Conservation (phyloP, 2,113 vertebrate species). For the Azemiops feae region DNA sequence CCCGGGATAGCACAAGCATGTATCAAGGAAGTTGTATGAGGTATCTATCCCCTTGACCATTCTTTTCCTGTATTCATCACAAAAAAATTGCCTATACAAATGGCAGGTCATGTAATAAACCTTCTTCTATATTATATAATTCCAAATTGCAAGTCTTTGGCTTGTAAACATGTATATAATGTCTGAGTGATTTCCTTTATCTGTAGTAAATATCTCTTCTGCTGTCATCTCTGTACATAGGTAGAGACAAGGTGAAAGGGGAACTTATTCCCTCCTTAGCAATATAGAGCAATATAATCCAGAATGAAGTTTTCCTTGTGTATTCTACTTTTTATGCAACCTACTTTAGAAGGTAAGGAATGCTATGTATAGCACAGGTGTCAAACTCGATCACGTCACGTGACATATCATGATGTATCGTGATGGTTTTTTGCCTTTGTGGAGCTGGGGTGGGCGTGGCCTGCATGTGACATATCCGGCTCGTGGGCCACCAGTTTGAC, state of each 20-base stretch:
- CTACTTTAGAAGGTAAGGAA: background rate
- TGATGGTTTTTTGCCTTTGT: too few relatives aligned
- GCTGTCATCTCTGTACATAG: background rate
- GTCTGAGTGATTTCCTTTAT: background rate
- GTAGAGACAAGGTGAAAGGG: background rate
- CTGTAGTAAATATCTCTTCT: background rate
- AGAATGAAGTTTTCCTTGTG: background rate
- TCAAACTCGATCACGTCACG: too few relatives aligned
- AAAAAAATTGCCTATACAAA: background rate
- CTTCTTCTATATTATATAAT: background rate
- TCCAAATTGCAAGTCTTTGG: background rate
- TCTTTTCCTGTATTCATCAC: background rate
- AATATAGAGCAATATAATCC: background rate
- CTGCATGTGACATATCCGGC: too few relatives aligned
- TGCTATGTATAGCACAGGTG: background rate
- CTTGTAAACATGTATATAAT: background rate
- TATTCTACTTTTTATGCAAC: background rate
- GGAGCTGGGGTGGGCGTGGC: too few relatives aligned
- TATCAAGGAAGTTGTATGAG: background rate
- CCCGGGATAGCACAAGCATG: background rate
- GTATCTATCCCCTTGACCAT: background rate
- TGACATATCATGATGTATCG: too few relatives aligned
- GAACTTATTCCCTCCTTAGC: background rate
- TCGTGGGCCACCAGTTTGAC: too few relatives aligned
- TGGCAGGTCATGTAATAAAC: background rate